Evolutionary conservation across 2,113 vertebrate genomes (phyloP).

Genomic region (Micromys minutus): DNA sequence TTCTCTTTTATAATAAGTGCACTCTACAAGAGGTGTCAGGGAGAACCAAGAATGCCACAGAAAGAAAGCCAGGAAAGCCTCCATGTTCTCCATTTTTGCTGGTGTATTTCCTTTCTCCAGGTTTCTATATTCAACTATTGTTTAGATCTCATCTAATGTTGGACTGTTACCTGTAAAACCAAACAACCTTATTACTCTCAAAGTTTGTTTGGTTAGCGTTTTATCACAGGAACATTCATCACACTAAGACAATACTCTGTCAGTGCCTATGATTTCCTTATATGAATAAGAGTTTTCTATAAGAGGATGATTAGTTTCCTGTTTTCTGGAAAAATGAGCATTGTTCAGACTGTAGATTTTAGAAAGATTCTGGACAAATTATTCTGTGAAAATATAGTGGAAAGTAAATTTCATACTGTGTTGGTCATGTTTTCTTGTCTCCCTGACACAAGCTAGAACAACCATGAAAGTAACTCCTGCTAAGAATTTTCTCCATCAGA

Average conservation of each 20-base stretch:
- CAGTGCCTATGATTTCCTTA: background rate
- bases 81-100: background rate
- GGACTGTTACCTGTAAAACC: background rate
- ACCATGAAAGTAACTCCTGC: background rate
- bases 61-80: background rate
- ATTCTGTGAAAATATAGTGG: background rate
- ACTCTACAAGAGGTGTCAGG: too few species aligned
- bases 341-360: background rate
- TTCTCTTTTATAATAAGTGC: too few species aligned
- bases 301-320: too few species aligned
- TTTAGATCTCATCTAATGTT: background rate
- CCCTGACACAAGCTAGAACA: background rate
- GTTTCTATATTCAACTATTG: background rate
- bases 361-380: background rate
- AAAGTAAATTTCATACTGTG: background rate
- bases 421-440: background rate
- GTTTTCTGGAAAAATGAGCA: too few species aligned
- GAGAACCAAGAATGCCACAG: background rate
- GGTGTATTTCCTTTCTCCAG: background rate
- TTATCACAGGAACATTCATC: background rate
- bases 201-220: background rate
- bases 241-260: background rate
- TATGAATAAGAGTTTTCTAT: background rate
- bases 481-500: background rate
- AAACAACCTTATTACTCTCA: background rate